phyloP scores from a whole-genome alignment of 2,888 invertebrate species.

The Stratiomys singularior region DNA sequence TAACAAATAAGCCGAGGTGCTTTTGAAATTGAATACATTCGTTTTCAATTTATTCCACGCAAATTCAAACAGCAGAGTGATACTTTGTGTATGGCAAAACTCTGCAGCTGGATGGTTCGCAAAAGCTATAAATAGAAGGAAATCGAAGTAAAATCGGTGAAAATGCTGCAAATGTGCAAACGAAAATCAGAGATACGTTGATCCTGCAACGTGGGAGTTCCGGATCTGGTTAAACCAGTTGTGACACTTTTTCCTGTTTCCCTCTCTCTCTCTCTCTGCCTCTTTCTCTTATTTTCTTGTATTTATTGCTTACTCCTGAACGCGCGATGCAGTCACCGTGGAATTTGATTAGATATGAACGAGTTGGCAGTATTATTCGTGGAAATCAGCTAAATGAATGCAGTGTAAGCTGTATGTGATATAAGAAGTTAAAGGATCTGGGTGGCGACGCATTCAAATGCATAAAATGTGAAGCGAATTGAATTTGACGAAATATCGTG shows the following conservation, averaged over 20 bases:
- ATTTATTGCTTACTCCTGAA: not conserved
- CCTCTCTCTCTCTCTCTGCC: too few species aligned
- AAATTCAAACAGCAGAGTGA: not conserved
- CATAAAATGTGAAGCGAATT: not conserved
- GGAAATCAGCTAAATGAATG: not conserved
- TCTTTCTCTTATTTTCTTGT: too few species aligned
- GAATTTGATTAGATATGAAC: conserved; percentile 18
- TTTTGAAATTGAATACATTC: conserved; percentile 39
- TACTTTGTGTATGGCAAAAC: not conserved
- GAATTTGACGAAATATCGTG: too few species aligned
- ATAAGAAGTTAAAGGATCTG: not conserved
- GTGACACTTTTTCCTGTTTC: too few species aligned
- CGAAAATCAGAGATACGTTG: not conserved
- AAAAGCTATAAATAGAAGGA: not conserved
- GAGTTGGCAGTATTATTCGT: not conserved
- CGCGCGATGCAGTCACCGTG: not conserved
- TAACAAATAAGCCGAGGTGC: conserved; percentile 29
- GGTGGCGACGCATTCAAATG: not conserved
- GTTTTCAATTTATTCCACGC: conserved; percentile 22
- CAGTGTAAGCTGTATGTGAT: not conserved
- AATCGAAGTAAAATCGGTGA: conserved; percentile 11
- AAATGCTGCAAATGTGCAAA: conserved; percentile 20
- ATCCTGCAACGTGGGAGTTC: not conserved
- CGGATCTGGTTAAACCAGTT: conserved; percentile 1
- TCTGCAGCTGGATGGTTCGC: not conserved